These are phyloP conservation scores for Nudaria mundana DNA, from an alignment of 2,888 invertebrate genomes.

Conservation along the genomic window DNA sequence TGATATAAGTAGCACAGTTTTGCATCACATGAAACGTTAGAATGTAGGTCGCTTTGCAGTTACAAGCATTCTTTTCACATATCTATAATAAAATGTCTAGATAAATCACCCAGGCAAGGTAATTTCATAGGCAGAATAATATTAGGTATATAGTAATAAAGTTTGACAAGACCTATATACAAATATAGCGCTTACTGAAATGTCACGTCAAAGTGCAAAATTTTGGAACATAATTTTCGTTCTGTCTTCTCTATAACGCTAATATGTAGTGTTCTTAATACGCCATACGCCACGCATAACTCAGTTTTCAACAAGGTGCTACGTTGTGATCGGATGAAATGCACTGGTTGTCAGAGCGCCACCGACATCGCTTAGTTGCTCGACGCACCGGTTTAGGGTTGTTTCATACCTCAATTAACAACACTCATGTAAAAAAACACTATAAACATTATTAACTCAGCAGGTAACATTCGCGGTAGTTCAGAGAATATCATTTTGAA, in stretches of 20 bases:
- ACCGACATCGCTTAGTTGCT: slow-evolving; percentile 5
- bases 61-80: too few relatives aligned
- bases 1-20: slow-evolving; percentile 19
- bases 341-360: slow-evolving; percentile 26
- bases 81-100: too few relatives aligned
- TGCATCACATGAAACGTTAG: slow-evolving; percentile 10
- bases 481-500: neutral
- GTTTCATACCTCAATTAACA: slow-evolving; percentile 11
- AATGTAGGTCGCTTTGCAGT: too few relatives aligned
- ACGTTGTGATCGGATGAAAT: slow-evolving; percentile 31
- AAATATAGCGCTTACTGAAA: too few relatives aligned
- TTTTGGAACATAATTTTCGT: too few relatives aligned
- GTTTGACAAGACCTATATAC: too few relatives aligned
- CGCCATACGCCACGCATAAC: slow-evolving; percentile 30
- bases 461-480: neutral
- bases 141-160: too few relatives aligned
- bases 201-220: too few relatives aligned
- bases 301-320: slow-evolving; percentile 37
- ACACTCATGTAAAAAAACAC: neutral
- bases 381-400: slow-evolving; percentile 29
- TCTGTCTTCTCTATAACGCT: too few relatives aligned
- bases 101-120: too few relatives aligned
- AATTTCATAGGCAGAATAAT: too few relatives aligned
- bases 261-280: too few relatives aligned
- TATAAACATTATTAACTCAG: neutral